These are phyloP conservation scores for Barbus barbus DNA, from an alignment of 2,113 vertebrate genomes.

Conservation along the genomic window DNA sequence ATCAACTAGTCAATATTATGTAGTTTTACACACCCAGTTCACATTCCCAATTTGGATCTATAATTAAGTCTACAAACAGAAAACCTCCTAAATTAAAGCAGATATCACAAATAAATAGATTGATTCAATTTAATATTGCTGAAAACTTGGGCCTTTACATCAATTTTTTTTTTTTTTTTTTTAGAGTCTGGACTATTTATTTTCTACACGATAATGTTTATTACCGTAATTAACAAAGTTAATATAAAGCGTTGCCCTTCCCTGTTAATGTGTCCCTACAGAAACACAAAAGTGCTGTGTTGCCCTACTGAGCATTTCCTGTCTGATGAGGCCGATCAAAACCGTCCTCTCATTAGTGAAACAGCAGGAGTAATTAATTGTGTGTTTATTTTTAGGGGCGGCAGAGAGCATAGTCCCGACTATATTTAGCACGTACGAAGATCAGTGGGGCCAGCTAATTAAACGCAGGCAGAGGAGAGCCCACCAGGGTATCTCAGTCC, in stretches of 20 bases:
- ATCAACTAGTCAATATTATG: no score
- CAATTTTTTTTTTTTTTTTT: no score
- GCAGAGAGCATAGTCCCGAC: background rate
- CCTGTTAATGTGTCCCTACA: background rate
- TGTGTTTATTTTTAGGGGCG: constrained; percentile 25
- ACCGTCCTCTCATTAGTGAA: constrained; percentile 20
- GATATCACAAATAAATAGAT: no score
- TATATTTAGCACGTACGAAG: background rate
- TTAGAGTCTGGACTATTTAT: background rate
- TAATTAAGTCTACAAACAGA: background rate
- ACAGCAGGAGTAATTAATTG: constrained; percentile 33
- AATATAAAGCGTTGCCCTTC: background rate
- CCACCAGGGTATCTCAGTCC: background rate
- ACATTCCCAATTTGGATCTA: no score
- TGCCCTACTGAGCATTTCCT: background rate
- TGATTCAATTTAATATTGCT: no score
- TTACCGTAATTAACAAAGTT: background rate
- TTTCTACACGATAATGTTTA: background rate
- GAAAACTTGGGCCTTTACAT: no score
- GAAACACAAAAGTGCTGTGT: background rate
- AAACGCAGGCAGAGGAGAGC: background rate
- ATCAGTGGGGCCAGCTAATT: constrained; percentile 6
- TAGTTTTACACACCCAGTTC: no score
- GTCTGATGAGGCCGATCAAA: constrained; percentile 19
- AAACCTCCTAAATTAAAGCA: background rate